A percentile compares a stretch with the other conserved stretches of the same genome.
These are phyloP conservation scores for Nannoperca obscura DNA, from an alignment of 2,797 vertebrate genomes.

Conservation along the genomic window DNA sequence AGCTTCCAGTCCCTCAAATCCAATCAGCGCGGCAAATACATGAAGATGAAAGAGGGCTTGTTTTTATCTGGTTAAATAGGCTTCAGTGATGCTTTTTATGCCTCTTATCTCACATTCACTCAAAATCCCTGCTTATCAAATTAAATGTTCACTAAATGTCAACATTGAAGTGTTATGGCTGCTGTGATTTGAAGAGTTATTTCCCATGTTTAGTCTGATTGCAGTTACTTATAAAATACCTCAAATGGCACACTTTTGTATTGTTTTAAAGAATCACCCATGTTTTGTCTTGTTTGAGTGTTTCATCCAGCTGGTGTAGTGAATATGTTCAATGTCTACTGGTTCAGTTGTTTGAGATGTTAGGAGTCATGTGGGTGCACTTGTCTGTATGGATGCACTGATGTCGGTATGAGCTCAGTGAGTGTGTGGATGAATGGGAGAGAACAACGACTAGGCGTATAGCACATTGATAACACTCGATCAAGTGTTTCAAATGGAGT, in stretches of 20 bases:
- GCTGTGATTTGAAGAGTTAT: slow-evolving; percentile 48
- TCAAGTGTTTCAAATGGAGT: slow-evolving; percentile 49
- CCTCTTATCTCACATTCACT: slow-evolving; percentile 61
- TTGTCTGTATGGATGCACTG: slow-evolving; percentile 25
- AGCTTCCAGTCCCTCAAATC: slow-evolving; percentile 54
- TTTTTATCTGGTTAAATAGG: slow-evolving; percentile 63
- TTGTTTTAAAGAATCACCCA: slow-evolving; percentile 16
- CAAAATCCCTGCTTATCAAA: slow-evolving; percentile 62
- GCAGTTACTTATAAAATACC: slow-evolving; percentile 55
- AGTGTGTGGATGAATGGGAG: slow-evolving; percentile 21
- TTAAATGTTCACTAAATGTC: slow-evolving; percentile 66
- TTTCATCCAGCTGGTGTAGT: slow-evolving; percentile 13
- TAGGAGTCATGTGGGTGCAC: slow-evolving; percentile 18
- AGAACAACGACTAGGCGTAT: slow-evolving; percentile 23
- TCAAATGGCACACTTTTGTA: slow-evolving; percentile 42
- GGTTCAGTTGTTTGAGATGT: slow-evolving; percentile 21
- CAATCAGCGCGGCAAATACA: slow-evolving; percentile 32
- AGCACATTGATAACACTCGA: slow-evolving; percentile 39
- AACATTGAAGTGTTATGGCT: slow-evolving; percentile 43
- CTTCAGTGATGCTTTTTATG: slow-evolving; percentile 59
- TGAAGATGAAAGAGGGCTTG: slow-evolving; percentile 48
- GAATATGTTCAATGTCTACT: slow-evolving; percentile 28
- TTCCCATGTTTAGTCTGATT: slow-evolving; percentile 41
- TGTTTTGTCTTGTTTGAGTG: slow-evolving; percentile 31
- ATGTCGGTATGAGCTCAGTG: slow-evolving; percentile 1